Evolutionary conservation across 35 echinoderm and acorn worm genomes (phyloP).

Genomic region (Strongylocentrotus purpuratus): DNA sequence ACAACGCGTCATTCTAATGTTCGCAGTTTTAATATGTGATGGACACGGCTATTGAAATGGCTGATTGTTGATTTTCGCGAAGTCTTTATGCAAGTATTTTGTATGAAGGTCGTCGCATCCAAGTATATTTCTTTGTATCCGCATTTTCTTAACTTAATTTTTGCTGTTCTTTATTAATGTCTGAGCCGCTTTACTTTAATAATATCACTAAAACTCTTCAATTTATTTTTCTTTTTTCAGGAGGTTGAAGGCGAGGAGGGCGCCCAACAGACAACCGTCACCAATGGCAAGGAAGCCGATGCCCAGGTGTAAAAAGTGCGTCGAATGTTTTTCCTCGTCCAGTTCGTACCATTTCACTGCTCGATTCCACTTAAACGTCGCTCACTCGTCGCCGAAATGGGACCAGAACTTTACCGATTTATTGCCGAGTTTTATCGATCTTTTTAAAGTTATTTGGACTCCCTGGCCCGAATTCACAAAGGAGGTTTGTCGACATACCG

Average conservation of each 20-base stretch:
- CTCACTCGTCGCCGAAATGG: not conserved
- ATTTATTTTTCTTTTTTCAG: not conserved
- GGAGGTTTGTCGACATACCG: too few relatives aligned
- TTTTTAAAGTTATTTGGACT: not conserved
- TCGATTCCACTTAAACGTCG: not conserved
- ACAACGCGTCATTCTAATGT: too few relatives aligned
- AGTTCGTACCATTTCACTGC: not conserved
- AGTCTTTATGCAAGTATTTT: too few relatives aligned
- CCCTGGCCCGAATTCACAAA: too few relatives aligned
- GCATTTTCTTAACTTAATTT: not conserved
- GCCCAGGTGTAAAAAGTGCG: not conserved
- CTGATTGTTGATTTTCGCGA: too few relatives aligned
- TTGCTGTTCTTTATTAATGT: not conserved
- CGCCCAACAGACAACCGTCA: not conserved
- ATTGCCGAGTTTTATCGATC: not conserved
- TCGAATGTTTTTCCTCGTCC: too few relatives aligned
- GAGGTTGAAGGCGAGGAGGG: not conserved
- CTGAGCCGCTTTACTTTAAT: not conserved
- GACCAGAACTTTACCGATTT: not conserved
- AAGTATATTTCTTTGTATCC: not conserved
- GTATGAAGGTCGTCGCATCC: not conserved
- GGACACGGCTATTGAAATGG: too few relatives aligned
- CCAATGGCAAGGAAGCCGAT: slow-evolving; percentile 16
- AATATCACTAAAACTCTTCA: not conserved
- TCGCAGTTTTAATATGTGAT: too few relatives aligned